Conservation (phyloP, 2,113 vertebrate species). For the Trichechus manatus region DNA sequence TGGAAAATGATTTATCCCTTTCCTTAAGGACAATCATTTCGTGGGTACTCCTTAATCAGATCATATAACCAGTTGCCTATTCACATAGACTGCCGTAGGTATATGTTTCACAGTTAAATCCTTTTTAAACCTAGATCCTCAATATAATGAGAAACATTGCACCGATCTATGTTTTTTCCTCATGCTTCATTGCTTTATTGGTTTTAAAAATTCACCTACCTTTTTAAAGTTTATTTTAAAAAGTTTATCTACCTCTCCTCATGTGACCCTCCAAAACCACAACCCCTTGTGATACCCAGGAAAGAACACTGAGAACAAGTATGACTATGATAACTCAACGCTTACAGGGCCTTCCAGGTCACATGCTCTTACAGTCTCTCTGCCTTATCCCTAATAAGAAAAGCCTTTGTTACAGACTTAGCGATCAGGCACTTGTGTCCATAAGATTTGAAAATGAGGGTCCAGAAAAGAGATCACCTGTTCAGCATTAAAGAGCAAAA, state of each 20-base stretch:
- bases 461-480: background rate
- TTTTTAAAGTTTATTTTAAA: background rate
- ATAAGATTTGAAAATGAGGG: background rate
- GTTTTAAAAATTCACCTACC: background rate
- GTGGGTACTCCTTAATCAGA: background rate
- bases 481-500: background rate
- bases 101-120: background rate
- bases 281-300: background rate
- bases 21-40: background rate
- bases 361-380: background rate
- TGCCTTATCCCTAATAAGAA: background rate
- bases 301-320: background rate
- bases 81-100: background rate
- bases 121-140: background rate
- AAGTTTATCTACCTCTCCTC: background rate
- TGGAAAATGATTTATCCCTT: background rate
- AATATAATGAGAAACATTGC: background rate
- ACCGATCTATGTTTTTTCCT: background rate
- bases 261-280: background rate
- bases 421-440: background rate
- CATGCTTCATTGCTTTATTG: background rate
- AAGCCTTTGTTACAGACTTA: background rate
- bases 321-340: fast-evolving
- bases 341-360: background rate
- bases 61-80: background rate